These are phyloP conservation scores for Fregata magnificens DNA, from an alignment of 2,113 vertebrate genomes.

Conservation along the genomic window DNA sequence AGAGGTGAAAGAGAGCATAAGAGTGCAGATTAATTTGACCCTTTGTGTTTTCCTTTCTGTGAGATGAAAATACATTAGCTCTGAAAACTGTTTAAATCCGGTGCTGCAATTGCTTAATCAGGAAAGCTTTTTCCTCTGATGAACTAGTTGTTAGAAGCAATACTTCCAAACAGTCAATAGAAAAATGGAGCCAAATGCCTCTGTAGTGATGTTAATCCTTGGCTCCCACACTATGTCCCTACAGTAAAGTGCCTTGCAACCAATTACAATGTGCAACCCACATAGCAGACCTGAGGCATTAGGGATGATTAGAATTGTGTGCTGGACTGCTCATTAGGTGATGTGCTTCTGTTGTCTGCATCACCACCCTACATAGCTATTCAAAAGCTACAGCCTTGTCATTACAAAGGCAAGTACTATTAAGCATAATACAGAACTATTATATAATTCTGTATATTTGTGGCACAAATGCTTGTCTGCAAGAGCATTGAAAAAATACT, in stretches of 20 bases:
- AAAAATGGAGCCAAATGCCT: slow-evolving; percentile 17
- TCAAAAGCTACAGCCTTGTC: not conserved
- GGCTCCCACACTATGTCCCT: not conserved
- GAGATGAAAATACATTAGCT: not conserved
- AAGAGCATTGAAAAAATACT: not conserved
- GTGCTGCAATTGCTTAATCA: slow-evolving; percentile 20
- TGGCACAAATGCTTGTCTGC: not conserved
- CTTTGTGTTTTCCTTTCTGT: not conserved
- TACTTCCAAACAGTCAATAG: not conserved
- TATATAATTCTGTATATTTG: not conserved
- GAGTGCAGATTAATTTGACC: not conserved
- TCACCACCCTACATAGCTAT: not conserved
- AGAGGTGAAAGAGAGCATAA: not conserved
- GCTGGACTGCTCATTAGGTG: not conserved
- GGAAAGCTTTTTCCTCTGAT: slow-evolving; percentile 34
- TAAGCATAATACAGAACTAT: not conserved
- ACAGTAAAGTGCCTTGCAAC: not conserved
- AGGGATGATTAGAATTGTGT: not conserved
- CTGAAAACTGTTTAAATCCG: slow-evolving; percentile 1
- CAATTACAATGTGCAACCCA: not conserved
- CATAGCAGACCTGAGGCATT: not conserved
- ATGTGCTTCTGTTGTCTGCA: not conserved
- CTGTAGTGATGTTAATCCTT: slow-evolving; percentile 2
- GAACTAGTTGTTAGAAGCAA: not conserved
- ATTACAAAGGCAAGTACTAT: not conserved